Base-by-base conservation (phyloP, 1,140 invertebrate genomes). In the Drosophila takahashii region DNA sequence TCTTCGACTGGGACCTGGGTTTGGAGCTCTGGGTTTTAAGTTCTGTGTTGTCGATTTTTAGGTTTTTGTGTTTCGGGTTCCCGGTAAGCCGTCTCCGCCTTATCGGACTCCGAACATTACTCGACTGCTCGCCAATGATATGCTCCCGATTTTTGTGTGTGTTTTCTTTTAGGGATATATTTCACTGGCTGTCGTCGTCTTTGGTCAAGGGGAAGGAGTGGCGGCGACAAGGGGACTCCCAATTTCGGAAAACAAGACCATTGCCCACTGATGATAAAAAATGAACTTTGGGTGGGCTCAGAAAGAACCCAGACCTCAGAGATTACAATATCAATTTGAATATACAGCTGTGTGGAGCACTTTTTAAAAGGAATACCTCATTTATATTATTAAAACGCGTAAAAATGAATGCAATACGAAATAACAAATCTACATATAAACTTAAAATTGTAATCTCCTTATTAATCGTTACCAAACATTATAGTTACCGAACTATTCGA, bases 111-210 rank as follows among this genome's bases (percentile, higher is more conserved):
- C 42, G 27, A 70, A 48, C 65, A 70, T 57, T 71, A 65, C 41
- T 64, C 67, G 34, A 36, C 39, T 71, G 65, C 42, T 56, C 64
- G 42, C 42, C 64, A 71, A 71, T 57, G 67, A 71, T 70, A 70
- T 69, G 59, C 45, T 65, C 62, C 44, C 62, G 62, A 65, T 65
- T 65, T 65, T 16, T 22, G 10, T 37, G 26, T 45, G 50, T 42
- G 15, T 48, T 70, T 69, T 69, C 27, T 34, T 70, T 70, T 36
- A 26, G 42, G 66, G 42, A 71, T 70, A 71, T 71, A 71, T 71
- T 70, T 71, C 67, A 71, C 36, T 34, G 48, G 32, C 16, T 70
- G 62, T 67, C 64, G 50, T 41, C 39, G 39, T 13, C 39, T 27
- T 39, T 39, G 44, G 44, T 4, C 48, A 52, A 53, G n/a, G n/a